Conservation (phyloP, 2,888 invertebrate genomes). For the Himalopsyche tibetana region DNA sequence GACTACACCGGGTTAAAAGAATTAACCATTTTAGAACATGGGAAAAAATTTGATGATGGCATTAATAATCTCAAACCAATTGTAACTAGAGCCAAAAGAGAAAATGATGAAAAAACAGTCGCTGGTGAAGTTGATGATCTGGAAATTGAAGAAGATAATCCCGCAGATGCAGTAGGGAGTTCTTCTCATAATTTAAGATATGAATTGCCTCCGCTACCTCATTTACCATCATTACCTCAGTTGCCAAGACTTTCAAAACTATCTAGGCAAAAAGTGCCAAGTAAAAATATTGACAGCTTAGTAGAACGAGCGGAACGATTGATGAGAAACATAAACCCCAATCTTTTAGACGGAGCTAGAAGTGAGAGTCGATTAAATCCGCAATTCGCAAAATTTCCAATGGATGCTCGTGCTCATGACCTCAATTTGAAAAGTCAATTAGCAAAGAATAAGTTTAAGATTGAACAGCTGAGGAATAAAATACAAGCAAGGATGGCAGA, state of each 20-base stretch:
- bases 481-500: slow-evolving; percentile 64
- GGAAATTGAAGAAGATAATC: slow-evolving; percentile 6
- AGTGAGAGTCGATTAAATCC: slow-evolving; percentile 22
- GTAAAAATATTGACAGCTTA: neutral
- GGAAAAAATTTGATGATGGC: slow-evolving; percentile 36
- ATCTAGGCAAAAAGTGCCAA: neutral
- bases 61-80: slow-evolving; percentile 43
- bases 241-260: neutral
- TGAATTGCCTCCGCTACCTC: neutral
- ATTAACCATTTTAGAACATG: slow-evolving; percentile 7
- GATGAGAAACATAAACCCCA: slow-evolving; percentile 22
- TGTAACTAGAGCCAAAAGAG: slow-evolving; percentile 33
- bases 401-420: neutral
- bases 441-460: slow-evolving; percentile 43
- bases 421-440: slow-evolving; percentile 26
- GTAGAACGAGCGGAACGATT: neutral
- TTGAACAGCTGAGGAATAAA: slow-evolving; percentile 59
- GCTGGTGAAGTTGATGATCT: slow-evolving; percentile 38
- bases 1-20: neutral
- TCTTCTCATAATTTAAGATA: neutral
- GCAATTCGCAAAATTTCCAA: slow-evolving; percentile 7
- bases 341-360: neutral
- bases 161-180: neutral
- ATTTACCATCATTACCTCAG: slow-evolving; percentile 7
- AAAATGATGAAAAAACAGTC: neutral